phyloP scores from a whole-genome alignment of 2,888 invertebrate species.

The Alcis repandata region DNA sequence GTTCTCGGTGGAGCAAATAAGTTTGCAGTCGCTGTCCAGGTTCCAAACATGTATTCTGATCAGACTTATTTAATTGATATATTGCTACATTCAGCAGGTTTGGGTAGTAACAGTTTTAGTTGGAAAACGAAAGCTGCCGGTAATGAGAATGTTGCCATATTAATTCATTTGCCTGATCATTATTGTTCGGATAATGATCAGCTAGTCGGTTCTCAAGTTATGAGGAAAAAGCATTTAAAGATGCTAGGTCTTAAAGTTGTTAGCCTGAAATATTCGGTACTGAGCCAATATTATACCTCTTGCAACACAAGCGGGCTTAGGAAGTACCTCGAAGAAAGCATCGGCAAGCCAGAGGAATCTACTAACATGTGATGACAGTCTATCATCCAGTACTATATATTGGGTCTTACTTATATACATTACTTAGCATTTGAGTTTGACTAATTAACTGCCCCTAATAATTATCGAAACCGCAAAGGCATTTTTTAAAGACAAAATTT shows the following conservation, averaged over 20 bases:
- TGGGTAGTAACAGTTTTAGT: constrained; percentile 72
- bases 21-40: constrained; percentile 80
- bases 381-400: neutral
- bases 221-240: constrained; percentile 88
- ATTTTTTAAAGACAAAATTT: no score
- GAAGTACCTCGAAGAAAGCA: constrained; percentile 81
- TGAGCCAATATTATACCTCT: constrained; percentile 80
- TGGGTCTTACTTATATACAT: no score
- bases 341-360: constrained; percentile 69
- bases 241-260: constrained; percentile 88
- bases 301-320: constrained; percentile 79
- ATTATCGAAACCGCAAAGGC: no score
- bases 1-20: constrained; percentile 79
- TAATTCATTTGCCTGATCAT: constrained; percentile 89
- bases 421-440: no score
- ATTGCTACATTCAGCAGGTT: constrained; percentile 82
- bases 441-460: no score
- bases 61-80: constrained; percentile 88
- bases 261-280: constrained; percentile 83
- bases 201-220: constrained; percentile 88
- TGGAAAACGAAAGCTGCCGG: constrained; percentile 75
- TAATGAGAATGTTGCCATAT: constrained; percentile 84
- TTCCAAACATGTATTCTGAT: constrained; percentile 85
- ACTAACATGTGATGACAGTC: constrained; percentile 35
- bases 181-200: constrained; percentile 86